phyloP scores from a whole-genome alignment of 2,113 vertebrate genomes.

The Ammodytes dubius region DNA sequence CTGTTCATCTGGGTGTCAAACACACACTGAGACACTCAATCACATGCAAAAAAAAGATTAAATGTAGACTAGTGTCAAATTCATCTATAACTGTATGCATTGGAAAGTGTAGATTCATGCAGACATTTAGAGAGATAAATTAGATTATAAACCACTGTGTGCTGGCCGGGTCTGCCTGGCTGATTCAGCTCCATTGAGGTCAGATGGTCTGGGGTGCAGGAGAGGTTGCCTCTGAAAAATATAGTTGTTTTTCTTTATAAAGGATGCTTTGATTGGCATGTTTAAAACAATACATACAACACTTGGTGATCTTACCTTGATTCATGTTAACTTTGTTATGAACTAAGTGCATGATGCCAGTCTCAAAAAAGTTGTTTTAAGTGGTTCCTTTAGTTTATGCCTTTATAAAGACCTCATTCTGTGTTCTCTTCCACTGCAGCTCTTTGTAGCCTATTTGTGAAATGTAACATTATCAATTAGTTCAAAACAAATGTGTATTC shows the following conservation, averaged over 20 bases:
- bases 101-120: not conserved
- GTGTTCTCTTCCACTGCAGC: not conserved
- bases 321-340: not conserved
- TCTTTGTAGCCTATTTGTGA: not conserved
- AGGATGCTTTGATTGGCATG: not conserved
- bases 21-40: not conserved
- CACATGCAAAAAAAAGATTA: not conserved
- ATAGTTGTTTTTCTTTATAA: not conserved
- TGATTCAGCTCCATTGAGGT: slow-evolving; percentile 57
- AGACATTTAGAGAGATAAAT: not conserved
- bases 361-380: not conserved
- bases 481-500: too few relatives aligned
- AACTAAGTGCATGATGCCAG: not conserved
- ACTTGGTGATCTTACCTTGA: not conserved
- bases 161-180: slow-evolving; percentile 60
- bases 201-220: slow-evolving; percentile 52
- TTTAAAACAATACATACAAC: slow-evolving; percentile 4
- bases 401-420: not conserved
- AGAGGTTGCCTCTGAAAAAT: slow-evolving; percentile 79
- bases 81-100: not conserved
- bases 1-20: slow-evolving; percentile 32
- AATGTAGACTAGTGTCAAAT: not conserved
- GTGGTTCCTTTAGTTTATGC: not conserved
- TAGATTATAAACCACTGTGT: slow-evolving; percentile 39
- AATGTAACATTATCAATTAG: too few relatives aligned